Conservation (phyloP, 2,888 invertebrate species). For the Pterostichus niger region DNA sequence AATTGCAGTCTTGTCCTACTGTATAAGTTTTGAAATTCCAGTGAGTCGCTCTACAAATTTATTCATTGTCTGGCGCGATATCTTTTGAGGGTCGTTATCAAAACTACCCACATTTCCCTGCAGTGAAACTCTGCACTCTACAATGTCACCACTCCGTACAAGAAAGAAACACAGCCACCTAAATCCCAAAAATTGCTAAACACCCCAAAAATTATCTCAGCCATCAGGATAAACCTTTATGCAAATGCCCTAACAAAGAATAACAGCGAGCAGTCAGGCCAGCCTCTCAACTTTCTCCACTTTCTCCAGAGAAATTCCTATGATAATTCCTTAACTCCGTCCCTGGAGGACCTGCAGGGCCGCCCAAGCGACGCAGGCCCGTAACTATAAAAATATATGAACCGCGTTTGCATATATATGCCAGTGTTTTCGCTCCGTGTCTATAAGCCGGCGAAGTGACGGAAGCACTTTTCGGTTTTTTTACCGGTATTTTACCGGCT, state of each 20-base stretch:
- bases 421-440: constrained; percentile 37
- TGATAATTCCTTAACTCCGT: constrained; percentile 46
- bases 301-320: constrained; percentile 38
- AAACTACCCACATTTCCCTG: constrained; percentile 8
- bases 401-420: constrained; percentile 49
- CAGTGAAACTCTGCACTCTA: constrained; percentile 19
- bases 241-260: constrained; percentile 32
- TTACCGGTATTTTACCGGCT: constrained; percentile 43
- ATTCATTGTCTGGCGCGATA: not conserved
- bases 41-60: not conserved
- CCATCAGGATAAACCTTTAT: constrained; percentile 42
- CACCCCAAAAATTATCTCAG: constrained; percentile 52
- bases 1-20: too few species aligned
- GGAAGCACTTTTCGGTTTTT: constrained; percentile 45
- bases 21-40: not conserved
- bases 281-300: constrained; percentile 13
- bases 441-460: constrained; percentile 24
- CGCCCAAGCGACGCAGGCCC: constrained; percentile 22
- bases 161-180: constrained; percentile 11
- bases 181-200: constrained; percentile 44
- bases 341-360: constrained; percentile 20
- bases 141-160: constrained; percentile 21
- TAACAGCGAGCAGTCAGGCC: constrained; percentile 12
- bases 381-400: constrained; percentile 55
- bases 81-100: not conserved